phyloP scores from a whole-genome alignment of 2,888 invertebrate species.

The Dryobotodes eremita region DNA sequence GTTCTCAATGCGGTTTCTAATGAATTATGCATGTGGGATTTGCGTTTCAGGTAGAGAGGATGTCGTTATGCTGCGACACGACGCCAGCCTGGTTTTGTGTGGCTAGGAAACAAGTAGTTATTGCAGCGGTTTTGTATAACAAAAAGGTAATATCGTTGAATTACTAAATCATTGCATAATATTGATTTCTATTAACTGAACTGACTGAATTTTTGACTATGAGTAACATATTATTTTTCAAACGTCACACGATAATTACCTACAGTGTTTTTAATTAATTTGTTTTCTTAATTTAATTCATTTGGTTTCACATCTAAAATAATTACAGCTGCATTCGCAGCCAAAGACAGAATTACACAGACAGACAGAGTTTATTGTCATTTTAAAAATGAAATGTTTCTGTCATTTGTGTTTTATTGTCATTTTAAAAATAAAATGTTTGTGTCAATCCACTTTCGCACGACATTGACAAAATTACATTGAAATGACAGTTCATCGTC shows the following conservation, averaged over 20 bases:
- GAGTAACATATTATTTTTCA: background rate
- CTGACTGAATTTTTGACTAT: background rate
- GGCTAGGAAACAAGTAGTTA: conserved; percentile 31
- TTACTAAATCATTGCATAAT: background rate
- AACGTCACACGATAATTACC: background rate
- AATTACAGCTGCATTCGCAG: too few species aligned
- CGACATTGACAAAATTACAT: background rate
- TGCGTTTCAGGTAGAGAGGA: conserved; percentile 65
- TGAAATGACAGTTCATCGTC: background rate
- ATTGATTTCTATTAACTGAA: background rate
- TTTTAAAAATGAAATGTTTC: too few species aligned
- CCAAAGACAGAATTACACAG: too few species aligned
- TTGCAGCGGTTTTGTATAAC: background rate
- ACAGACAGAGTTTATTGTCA: too few species aligned
- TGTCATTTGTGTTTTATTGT: too few species aligned
- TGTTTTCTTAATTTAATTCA: background rate
- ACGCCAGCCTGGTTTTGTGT: conserved; percentile 47
- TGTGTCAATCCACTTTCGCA: background rate
- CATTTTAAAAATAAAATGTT: too few species aligned
- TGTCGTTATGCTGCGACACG: conserved; percentile 66
- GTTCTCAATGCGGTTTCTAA: conserved; percentile 60
- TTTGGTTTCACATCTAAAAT: background rate
- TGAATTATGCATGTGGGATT: conserved; percentile 71
- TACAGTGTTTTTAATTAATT: background rate
- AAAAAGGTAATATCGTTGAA: background rate